phyloP scores from a whole-genome alignment of 1,140 invertebrate species.

The Microplitis mediator region DNA sequence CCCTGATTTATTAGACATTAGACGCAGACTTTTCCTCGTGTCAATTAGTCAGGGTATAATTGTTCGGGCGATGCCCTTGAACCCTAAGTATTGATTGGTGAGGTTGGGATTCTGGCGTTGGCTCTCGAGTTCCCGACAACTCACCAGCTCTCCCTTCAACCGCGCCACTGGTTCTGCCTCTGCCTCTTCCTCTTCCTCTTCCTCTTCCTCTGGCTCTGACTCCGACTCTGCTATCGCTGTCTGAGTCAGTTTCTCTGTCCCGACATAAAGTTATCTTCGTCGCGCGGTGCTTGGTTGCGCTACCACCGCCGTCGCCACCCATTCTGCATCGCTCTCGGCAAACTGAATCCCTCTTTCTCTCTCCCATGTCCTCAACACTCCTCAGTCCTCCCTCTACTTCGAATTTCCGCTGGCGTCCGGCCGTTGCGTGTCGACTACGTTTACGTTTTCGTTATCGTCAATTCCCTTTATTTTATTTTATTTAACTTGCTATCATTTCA shows the following conservation, averaged over 20 bases:
- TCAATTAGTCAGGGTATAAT: conserved; percentile 59
- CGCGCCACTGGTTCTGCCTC: too few species aligned
- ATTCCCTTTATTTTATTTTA: conserved; percentile 20
- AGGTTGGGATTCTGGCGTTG: conserved; percentile 55
- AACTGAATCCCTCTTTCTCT: conserved; percentile 8
- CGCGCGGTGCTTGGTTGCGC: conserved; percentile 7
- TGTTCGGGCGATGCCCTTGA: conserved; percentile 63
- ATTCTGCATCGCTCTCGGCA: conserved; percentile 26
- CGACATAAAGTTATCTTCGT: conserved; percentile 21
- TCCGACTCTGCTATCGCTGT: too few species aligned
- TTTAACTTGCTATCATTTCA: not conserved
- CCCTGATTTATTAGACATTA: not conserved
- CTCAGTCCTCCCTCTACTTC: conserved; percentile 36
- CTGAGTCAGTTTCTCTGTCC: not conserved
- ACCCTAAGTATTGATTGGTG: conserved; percentile 62
- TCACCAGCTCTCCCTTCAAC: too few species aligned
- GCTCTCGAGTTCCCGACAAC: conserved; percentile 30
- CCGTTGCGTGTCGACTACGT: conserved; percentile 34
- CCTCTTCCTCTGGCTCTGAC: not conserved
- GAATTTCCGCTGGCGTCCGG: conserved; percentile 41
- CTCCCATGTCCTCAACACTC: conserved; percentile 19
- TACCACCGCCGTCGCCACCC: conserved; percentile 27
- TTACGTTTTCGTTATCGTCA: conserved; percentile 28
- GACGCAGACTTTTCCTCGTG: conserved; percentile 39
- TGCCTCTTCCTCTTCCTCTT: too few species aligned